Evolutionary conservation across 2,888 invertebrate species (phyloP), one percentile per base, ranked within the genome.

Genomic region (Limenitis arthemis): DNA sequence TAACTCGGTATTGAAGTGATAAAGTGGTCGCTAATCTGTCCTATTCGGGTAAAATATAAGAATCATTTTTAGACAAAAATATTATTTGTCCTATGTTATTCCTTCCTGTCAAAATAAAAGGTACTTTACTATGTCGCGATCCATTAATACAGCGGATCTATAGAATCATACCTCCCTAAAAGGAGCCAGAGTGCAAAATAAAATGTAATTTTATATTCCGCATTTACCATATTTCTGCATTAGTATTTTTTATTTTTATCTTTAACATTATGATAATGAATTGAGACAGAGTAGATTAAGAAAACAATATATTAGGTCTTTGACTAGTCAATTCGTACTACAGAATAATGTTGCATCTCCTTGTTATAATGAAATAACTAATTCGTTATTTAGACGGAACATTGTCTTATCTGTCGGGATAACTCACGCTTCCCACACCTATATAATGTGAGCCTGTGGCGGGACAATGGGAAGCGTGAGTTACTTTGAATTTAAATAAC

Each of bases 1-100:
- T 84, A 81, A 81, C 79, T 82, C 74, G 74, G 81, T 76, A 86
- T 86, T 79, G 82, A 85, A 78, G 86, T 86, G 85, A 86, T 86
- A 86, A 86, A 86, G 78, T 82, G 86, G 71, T 77, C 84, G 82
- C 85, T 86, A 86, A 86, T 86, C 86, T 84, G 81, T 84, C 79
- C 83, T 79, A 84, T 84, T 85, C 81, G 83, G 79, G 85, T 77
- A n/a, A 20, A 20, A 20, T 20, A 20, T 4, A 3, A 20, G 1
- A 20, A 20, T 20, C 20, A 20, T 4, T 4, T 20, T 20, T 20
- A 20, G 20, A 20, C 20, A 20, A 4, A 20, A 20, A 20, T 20
- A 20, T 4, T 20, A 20, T 20, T 20, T 4, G 20, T 3, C 4
- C 20, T 20, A 20, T 20, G 20, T 20, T n/a, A n/a, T n/a, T n/a